phyloP scores from a whole-genome alignment of 2,888 invertebrate species.

The Zaprionus obscuricornis region DNA sequence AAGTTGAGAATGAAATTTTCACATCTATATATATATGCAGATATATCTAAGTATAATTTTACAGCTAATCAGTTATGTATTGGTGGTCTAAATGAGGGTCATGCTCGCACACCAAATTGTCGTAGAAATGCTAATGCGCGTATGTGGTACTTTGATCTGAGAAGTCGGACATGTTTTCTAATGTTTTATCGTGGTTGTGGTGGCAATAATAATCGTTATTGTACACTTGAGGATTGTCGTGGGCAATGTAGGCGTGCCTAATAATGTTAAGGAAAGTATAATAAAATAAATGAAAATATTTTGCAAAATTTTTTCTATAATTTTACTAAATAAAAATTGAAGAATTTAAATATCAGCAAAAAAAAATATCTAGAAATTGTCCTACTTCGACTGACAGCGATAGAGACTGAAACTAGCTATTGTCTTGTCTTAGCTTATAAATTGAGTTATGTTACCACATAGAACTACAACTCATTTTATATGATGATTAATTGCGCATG shows the following conservation, averaged over 20 bases:
- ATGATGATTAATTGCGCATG: slow-evolving; percentile 53
- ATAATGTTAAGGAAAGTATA: background rate
- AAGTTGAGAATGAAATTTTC: background rate
- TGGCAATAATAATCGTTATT: slow-evolving; percentile 17
- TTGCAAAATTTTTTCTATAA: too few species aligned
- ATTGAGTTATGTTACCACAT: slow-evolving; percentile 34
- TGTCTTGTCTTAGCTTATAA: slow-evolving; percentile 29
- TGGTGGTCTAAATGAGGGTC: slow-evolving; percentile 9
- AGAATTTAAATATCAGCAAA: too few species aligned
- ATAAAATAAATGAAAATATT: background rate
- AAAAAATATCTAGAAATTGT: too few species aligned
- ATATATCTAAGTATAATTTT: background rate
- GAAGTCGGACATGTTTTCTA: background rate
- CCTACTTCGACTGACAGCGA: too few species aligned
- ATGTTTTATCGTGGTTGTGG: slow-evolving; percentile 16
- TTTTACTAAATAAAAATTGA: too few species aligned
- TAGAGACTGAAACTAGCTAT: too few species aligned
- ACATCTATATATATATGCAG: background rate
- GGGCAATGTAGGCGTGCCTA: background rate
- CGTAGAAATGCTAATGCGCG: background rate
- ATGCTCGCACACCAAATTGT: too few species aligned
- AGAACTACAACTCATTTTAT: slow-evolving; percentile 15
- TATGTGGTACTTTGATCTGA: background rate
- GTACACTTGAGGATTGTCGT: background rate
- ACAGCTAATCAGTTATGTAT: background rate